Base-by-base conservation (phyloP, 2,888 invertebrate species). In the Leucophenga montana region DNA sequence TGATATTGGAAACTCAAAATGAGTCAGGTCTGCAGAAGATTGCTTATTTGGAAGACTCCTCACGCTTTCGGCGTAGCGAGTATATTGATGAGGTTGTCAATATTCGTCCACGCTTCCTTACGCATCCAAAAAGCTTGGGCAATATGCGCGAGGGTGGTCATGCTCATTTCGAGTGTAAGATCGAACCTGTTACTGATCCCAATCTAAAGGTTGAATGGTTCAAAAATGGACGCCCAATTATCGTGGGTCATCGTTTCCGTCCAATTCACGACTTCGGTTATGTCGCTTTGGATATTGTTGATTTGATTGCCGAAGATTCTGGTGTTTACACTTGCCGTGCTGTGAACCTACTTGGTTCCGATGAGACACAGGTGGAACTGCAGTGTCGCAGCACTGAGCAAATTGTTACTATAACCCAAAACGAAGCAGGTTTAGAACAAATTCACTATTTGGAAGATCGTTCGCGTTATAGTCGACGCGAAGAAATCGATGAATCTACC, bases 251-350 rank as follows among this genome's bases (percentile, higher is more conserved):
- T 87, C 93, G 98, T 84, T 98, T 97, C 91, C 93, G 97, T 81
- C 97, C 98, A 71, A 97, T 97, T 86, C 97, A 98, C 87, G 99
- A 99, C 89, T 99, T 99, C 89, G 99, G 99, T 53, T 99, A 98
- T 87, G 99, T 99, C 22, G 98, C 98, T 16, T 91, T 99, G 74
- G 99, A 99, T 85, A 96, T 99, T 75, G 93, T 98, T 77, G 98
- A 98, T 87, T 91, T 97, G 68, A 98, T 98, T 86, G 96, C 97
- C 68, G 98, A 99, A 90, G 99, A 99, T 89, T 94, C 95, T 0
- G 98, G 96, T 62, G 92, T 94, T 22, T 99, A 99, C 88, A 98
- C 97, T 3, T 97, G 98, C 86, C 92, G 96, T 71, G 97, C 98
- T 20, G 94, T 95, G 0, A 99, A 98, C 86, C 90, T 95, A 33